Evolutionary conservation across 2,113 vertebrate genomes (phyloP).

Genomic region (Dicentrarchus labrax): DNA sequence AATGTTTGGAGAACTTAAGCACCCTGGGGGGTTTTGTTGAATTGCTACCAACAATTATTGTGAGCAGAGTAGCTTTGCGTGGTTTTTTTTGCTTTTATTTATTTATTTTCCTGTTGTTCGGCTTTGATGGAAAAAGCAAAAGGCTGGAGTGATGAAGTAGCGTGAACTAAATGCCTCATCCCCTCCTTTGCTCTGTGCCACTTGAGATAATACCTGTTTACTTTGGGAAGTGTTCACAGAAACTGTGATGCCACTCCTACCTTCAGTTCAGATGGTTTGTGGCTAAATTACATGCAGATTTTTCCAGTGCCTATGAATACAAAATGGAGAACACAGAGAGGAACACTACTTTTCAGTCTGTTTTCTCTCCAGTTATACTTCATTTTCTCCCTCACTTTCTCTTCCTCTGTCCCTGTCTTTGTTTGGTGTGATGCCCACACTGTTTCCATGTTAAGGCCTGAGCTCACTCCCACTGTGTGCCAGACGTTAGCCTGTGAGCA

Average conservation of each 20-base stretch:
- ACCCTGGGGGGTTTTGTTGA: conserved; percentile 43
- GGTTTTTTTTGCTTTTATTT: neutral
- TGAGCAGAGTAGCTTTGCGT: conserved; percentile 38
- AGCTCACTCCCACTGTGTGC: conserved; percentile 30
- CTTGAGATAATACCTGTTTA: conserved; percentile 72
- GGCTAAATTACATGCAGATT: conserved; percentile 65
- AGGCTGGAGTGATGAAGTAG: conserved; percentile 40
- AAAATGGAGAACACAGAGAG: conserved; percentile 37
- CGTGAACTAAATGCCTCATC: conserved; percentile 51
- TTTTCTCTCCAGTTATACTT: conserved; percentile 26
- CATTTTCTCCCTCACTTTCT: neutral
- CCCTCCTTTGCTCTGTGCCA: conserved; percentile 49
- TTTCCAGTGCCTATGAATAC: conserved; percentile 55
- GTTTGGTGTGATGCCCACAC: conserved; percentile 30
- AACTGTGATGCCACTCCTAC: conserved; percentile 38
- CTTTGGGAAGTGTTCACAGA: conserved; percentile 50
- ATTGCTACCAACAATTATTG: conserved; percentile 51
- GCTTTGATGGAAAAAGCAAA: conserved; percentile 42
- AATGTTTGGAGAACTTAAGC: conserved; percentile 45
- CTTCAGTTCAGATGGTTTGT: neutral
- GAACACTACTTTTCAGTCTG: conserved; percentile 11
- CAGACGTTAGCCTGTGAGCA: conserved; percentile 31
- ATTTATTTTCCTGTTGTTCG: conserved; percentile 42
- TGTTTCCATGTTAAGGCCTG: conserved; percentile 23
- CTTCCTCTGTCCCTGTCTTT: conserved; percentile 27